These are phyloP conservation scores for Bovichtus variegatus DNA, from an alignment of 2,797 vertebrate species.

Conservation along the genomic window DNA sequence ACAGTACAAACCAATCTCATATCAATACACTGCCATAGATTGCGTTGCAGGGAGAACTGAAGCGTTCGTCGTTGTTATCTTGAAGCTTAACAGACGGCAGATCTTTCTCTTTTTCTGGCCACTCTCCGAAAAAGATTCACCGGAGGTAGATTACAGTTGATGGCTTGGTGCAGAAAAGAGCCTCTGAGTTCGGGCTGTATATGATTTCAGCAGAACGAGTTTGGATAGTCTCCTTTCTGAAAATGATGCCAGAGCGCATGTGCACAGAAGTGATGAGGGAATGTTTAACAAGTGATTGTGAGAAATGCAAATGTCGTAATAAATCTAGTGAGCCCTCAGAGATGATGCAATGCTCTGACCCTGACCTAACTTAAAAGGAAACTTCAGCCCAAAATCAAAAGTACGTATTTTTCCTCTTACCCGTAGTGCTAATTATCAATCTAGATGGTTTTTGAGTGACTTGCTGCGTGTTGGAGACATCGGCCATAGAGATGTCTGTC, in stretches of 20 bases:
- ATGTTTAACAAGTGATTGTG: neutral
- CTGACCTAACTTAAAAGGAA: no score
- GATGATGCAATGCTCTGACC: no score
- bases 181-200: conserved; percentile 13
- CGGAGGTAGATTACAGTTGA: conserved; percentile 60
- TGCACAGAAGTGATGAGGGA: neutral
- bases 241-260: conserved; percentile 2
- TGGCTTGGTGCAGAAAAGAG: conserved; percentile 37
- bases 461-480: no score
- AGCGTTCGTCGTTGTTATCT: conserved; percentile 45
- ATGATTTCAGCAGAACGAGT: conserved; percentile 16
- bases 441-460: no score
- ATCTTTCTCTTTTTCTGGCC: conserved; percentile 27
- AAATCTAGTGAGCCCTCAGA: no score
- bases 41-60: conserved; percentile 40
- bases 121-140: conserved; percentile 54
- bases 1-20: conserved; percentile 72
- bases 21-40: conserved; percentile 61
- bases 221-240: conserved; percentile 13
- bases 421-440: no score
- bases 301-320: neutral
- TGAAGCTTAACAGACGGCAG: conserved; percentile 46
- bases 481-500: no score
- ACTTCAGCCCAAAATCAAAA: no score
- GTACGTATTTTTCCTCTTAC: no score